Base-by-base conservation (phyloP, 2,797 vertebrate genomes). In the Buceros bicornis region DNA sequence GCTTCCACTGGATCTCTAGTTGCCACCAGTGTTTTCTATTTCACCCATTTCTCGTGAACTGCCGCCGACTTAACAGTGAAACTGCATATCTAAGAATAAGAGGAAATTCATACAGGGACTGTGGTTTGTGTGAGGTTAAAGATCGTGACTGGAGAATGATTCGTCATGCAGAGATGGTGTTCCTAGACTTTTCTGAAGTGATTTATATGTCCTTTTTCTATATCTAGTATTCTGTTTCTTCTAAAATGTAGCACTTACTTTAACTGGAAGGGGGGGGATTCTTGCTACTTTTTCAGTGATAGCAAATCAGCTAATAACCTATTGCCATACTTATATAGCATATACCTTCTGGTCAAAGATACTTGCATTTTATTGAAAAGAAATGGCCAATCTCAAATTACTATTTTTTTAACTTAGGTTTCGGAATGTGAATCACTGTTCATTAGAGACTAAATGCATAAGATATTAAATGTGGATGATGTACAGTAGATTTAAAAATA, bases 301-400 rank as follows among this genome's bases (percentile, higher is more conserved):
- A 40, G 17, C 67, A 58, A 20, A 64, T 58, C 10, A 53, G 0
- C 11, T 56, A 15, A 51, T 2, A 4, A 65, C 37, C 10, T 51
- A 0, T 54, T 89, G 45, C 42, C 12, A 3, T 51, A 47, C 3
- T 66, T 65, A 12, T 0, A 4, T 10, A 64, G 22, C 1, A 5
- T 4, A 4, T 64, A 24, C 22, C 12, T 90, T 90, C 60, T 29
- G 17, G n/a, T 45, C 33, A 82, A 56, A 70, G 9, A 21, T 64
- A 61, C 0, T 21, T 40, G 24, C 9, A 29, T 91, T 89, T 72
- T 67, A 53, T 15, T 64, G 62, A 58, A 71, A 50, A 67, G 24
- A 72, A 51, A 58, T 1, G 0, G 48, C 26, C 21, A 5, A 21
- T 4, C n/a, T 50, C 3, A 3, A 35, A 31, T 85, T 64, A 29